phyloP scores from a whole-genome alignment of 2,888 invertebrate genomes.

The Teleiodes luculella region DNA sequence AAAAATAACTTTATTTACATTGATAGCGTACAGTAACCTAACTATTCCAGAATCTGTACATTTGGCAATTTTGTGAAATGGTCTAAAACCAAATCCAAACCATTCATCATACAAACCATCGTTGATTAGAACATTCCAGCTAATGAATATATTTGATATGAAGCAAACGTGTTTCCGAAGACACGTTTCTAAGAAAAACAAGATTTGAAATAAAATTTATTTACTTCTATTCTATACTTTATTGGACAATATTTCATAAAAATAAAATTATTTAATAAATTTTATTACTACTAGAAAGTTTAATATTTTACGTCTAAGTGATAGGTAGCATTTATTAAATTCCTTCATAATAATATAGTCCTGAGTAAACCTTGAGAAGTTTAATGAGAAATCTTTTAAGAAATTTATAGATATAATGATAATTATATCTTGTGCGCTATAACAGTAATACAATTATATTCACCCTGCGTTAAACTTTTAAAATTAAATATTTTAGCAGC shows the following conservation, averaged over 20 bases:
- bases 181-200: not conserved
- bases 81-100: conserved; percentile 25
- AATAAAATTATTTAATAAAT: conserved; percentile 30
- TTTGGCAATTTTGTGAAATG: conserved; percentile 42
- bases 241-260: conserved; percentile 37
- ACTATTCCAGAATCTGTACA: conserved; percentile 43
- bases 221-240: not conserved
- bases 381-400: conserved; percentile 11
- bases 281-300: conserved; percentile 32
- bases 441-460: conserved; percentile 32
- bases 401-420: conserved; percentile 29
- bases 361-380: not conserved
- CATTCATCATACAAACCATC: too few species aligned
- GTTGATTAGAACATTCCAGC: conserved; percentile 33
- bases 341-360: conserved; percentile 18
- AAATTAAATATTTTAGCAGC: conserved; percentile 34
- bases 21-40: conserved; percentile 35
- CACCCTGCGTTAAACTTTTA: conserved; percentile 55
- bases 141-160: too few species aligned
- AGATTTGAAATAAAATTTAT: not conserved
- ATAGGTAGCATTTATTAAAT: conserved; percentile 32
- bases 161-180: too few species aligned
- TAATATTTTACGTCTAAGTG: conserved; percentile 40
- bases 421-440: conserved; percentile 61
- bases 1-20: conserved; percentile 46